phyloP scores from a whole-genome alignment of 2,797 vertebrate species.

The Pithecia hirsuta region DNA sequence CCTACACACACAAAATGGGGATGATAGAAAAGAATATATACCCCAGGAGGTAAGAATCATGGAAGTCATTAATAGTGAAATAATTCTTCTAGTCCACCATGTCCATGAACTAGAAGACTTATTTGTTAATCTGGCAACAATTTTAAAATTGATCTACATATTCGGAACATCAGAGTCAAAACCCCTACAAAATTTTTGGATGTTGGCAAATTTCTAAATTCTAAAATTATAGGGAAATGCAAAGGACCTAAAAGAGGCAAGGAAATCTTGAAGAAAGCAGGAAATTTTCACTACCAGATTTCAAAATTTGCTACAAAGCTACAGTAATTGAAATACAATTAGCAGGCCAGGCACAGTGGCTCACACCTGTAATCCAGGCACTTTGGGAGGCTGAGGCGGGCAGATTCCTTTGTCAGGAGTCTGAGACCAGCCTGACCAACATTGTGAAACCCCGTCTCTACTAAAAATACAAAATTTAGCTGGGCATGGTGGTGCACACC shows the following conservation, averaged over 20 bases:
- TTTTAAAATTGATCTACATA: neutral
- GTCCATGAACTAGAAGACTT: neutral
- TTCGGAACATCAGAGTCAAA: neutral
- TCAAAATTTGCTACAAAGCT: neutral
- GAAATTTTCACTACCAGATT: neutral
- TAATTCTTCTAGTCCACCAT: neutral
- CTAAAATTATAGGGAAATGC: neutral
- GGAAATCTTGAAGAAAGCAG: neutral
- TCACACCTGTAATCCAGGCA: neutral
- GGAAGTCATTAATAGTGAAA: neutral
- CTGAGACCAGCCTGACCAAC: neutral
- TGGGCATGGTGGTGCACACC: neutral
- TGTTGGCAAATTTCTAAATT: neutral
- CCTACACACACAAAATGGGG: neutral
- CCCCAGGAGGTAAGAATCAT: neutral
- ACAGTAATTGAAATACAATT: neutral
- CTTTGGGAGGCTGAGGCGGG: neutral
- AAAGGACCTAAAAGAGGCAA: neutral
- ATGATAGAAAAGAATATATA: neutral
- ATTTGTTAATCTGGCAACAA: neutral
- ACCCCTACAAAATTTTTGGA: neutral
- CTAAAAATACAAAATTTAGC: neutral
- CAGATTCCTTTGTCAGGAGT: neutral
- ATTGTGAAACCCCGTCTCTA: neutral
- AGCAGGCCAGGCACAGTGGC: rapidly evolving